These are phyloP conservation scores for Aphis craccivora DNA, from an alignment of 1,140 invertebrate genomes.

Conservation along the genomic window DNA sequence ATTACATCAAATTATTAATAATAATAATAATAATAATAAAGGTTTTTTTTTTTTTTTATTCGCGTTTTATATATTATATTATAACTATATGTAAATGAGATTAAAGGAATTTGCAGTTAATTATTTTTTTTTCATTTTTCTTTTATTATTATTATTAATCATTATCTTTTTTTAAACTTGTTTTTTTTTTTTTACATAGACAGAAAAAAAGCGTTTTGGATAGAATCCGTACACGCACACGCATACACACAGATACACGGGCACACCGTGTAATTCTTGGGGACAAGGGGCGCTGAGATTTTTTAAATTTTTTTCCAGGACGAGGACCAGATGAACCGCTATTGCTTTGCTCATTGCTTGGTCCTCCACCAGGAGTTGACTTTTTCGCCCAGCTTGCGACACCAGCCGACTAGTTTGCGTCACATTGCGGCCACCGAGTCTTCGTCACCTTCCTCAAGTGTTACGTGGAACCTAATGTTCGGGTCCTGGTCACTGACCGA, in stretches of 20 bases:
- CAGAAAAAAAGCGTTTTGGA: conserved; percentile 35
- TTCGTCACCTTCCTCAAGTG: conserved; percentile 80
- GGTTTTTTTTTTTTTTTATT: conserved; percentile 44
- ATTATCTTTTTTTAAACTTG: conserved; percentile 7
- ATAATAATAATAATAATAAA: conserved; percentile 9
- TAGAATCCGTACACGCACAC: not conserved
- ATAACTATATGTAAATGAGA: conserved; percentile 50
- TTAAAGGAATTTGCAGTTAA: conserved; percentile 49
- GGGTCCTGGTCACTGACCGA: conserved; percentile 31
- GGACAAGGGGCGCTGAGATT: not conserved
- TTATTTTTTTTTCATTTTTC: conserved; percentile 19
- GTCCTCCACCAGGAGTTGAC: conserved; percentile 77
- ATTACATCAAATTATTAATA: conserved; percentile 48
- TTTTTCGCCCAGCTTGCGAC: conserved; percentile 83
- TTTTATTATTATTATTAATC: not conserved
- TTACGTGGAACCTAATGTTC: conserved; percentile 73
- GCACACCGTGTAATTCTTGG: not conserved
- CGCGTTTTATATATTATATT: conserved; percentile 21
- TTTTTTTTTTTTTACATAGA: conserved; percentile 43
- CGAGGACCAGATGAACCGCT: not conserved
- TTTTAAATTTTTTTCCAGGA: not conserved
- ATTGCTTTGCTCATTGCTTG: conserved; percentile 38
- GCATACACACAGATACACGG: not conserved
- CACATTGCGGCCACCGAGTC: conserved; percentile 76
- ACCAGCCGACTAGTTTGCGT: conserved; percentile 84